These are phyloP conservation scores for Rhamphomyia laevipes DNA, from an alignment of 2,888 invertebrate species.

Conservation along the genomic window DNA sequence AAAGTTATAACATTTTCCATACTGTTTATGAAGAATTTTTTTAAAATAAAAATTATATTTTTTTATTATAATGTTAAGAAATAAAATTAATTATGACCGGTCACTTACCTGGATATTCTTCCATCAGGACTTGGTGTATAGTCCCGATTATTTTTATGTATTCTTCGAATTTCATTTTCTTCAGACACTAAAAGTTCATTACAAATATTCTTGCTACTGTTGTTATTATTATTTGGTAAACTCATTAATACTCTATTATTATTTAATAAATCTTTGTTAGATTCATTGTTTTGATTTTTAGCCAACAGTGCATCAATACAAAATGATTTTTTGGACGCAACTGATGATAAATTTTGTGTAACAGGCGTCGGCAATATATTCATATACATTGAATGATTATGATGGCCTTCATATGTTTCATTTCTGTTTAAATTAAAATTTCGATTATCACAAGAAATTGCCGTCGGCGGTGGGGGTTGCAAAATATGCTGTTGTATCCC, in stretches of 20 bases:
- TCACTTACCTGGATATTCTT: constrained; percentile 34
- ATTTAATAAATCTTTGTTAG: neutral
- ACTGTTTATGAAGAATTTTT: too few species aligned
- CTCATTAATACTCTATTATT: neutral
- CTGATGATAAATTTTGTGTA: neutral
- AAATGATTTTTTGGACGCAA: constrained; percentile 60
- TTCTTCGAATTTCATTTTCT: constrained; percentile 33
- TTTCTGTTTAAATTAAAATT: neutral
- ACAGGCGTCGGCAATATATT: too few species aligned
- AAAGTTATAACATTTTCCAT: too few species aligned
- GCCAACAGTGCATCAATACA: constrained; percentile 83
- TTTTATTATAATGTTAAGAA: too few species aligned
- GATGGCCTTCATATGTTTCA: neutral
- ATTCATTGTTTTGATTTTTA: constrained; percentile 37
- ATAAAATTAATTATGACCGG: too few species aligned
- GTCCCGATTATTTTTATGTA: constrained; percentile 33
- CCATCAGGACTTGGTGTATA: constrained; percentile 38
- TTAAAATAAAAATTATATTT: too few species aligned
- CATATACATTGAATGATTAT: neutral
- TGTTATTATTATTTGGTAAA: constrained; percentile 24
- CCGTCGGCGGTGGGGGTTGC: neutral
- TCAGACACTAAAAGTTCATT: constrained; percentile 24
- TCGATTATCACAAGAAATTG: neutral
- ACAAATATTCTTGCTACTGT: neutral
- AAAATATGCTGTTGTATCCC: neutral